Evolutionary conservation across 1,140 invertebrate genomes (phyloP).

Genomic region (Aradophagus sp.): DNA sequence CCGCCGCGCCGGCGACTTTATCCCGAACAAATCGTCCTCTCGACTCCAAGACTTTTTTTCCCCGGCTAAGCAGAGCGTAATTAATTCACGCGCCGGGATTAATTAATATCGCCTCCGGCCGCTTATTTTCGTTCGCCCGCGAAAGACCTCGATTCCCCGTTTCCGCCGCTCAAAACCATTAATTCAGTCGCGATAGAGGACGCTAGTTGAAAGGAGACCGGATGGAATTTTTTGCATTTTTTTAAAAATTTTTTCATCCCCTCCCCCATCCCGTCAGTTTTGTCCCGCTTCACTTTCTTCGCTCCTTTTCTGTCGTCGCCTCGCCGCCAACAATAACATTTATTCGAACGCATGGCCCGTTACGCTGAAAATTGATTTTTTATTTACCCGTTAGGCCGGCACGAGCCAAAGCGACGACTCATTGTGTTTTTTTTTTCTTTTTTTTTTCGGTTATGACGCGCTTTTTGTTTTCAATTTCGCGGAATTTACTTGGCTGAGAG

Average conservation of each 20-base stretch:
- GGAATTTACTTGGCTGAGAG: conserved; percentile 2
- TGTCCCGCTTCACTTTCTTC: background rate
- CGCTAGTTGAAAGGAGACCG: conserved; percentile 13
- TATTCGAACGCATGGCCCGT: conserved; percentile 28
- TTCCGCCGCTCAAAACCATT: conserved; percentile 32
- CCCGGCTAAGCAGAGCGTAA: conserved; percentile 25
- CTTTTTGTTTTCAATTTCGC: conserved; percentile 12
- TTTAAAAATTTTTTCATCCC: background rate
- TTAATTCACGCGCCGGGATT: conserved; percentile 47
- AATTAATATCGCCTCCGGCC: conserved; percentile 39
- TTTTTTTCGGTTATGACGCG: conserved; percentile 1
- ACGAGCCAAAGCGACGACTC: background rate
- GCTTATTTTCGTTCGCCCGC: conserved; percentile 25
- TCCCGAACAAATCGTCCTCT: conserved; percentile 38
- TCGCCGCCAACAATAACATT: conserved; percentile 25
- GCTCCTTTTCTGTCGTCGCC: background rate
- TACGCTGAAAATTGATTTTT: conserved; percentile 33
- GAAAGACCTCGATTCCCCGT: conserved; percentile 25
- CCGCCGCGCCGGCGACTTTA: conserved; percentile 16
- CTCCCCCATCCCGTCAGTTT: too few species aligned
- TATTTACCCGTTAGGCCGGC: conserved; percentile 12
- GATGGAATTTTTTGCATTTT: conserved; percentile 1
- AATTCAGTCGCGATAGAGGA: conserved; percentile 39
- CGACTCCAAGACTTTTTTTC: conserved; percentile 16
- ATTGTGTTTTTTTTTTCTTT: conserved; percentile 12